Conservation (phyloP, 2,797 vertebrate genomes). For the Gila robusta region DNA sequence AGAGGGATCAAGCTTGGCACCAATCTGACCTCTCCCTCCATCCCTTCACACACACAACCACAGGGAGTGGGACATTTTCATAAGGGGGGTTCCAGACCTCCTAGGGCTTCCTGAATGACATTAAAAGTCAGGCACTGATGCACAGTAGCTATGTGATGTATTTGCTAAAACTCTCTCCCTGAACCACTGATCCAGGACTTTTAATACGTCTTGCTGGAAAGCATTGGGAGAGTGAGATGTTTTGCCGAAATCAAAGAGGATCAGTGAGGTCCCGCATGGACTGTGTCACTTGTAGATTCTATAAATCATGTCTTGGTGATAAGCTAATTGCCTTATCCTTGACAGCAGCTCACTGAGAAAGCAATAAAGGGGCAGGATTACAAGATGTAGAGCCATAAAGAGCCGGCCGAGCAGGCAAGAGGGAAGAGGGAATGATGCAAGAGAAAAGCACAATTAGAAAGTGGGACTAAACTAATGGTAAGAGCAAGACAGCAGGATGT, state of each 20-base stretch:
- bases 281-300: constrained; percentile 75
- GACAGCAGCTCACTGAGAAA: constrained; percentile 79
- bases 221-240: constrained; percentile 37
- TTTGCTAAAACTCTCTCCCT: constrained; percentile 36
- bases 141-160: constrained; percentile 58
- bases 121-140: constrained; percentile 61
- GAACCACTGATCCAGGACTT: constrained; percentile 30
- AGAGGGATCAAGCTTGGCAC: constrained; percentile 53
- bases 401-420: constrained; percentile 64
- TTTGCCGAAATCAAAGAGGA: constrained; percentile 61
- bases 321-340: constrained; percentile 89
- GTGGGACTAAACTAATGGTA: background rate
- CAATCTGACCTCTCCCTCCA: constrained; percentile 59
- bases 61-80: constrained; percentile 42
- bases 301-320: constrained; percentile 84
- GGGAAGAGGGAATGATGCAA: constrained; percentile 29
- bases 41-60: constrained; percentile 44
- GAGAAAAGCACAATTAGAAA: constrained; percentile 15
- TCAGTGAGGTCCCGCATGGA: constrained; percentile 60
- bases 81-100: constrained; percentile 51
- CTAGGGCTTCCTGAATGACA: constrained; percentile 54
- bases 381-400: constrained; percentile 81
- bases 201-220: constrained; percentile 17
- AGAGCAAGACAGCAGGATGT: background rate
- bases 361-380: constrained; percentile 82